phyloP scores from a whole-genome alignment of 2,888 invertebrate species.

The Reticulitermes lucifugus region DNA sequence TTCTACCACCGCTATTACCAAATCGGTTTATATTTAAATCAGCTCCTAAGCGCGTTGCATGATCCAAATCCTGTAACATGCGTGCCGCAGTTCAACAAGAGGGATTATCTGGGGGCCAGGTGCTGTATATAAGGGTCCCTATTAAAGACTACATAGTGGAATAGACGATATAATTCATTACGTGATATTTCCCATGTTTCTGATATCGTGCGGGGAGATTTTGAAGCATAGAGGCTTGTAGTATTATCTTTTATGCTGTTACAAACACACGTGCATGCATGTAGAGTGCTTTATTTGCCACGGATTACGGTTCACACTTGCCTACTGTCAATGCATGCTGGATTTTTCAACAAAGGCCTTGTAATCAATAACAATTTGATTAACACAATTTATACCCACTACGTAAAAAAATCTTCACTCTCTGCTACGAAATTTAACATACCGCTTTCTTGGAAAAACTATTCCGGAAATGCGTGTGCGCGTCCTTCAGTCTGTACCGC shows the following conservation, averaged over 20 bases:
- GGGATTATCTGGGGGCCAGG: not conserved
- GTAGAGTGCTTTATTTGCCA: constrained; percentile 15
- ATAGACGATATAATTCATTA: constrained; percentile 2
- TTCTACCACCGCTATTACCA: not conserved
- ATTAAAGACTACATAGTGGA: constrained; percentile 10
- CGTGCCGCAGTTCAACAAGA: not conserved
- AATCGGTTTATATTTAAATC: constrained; percentile 20
- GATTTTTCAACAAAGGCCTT: not conserved
- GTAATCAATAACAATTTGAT: not conserved
- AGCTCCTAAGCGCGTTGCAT: not conserved
- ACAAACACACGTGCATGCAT: constrained; percentile 9
- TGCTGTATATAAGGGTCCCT: not conserved
- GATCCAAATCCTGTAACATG: not conserved
- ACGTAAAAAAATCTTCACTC: too few species aligned
- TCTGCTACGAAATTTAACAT: too few species aligned
- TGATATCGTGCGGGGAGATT: not conserved
- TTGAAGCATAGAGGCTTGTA: not conserved
- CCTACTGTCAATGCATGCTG: not conserved
- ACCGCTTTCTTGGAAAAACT: too few species aligned
- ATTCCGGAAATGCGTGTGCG: too few species aligned
- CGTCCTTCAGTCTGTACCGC: too few species aligned
- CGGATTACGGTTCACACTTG: not conserved
- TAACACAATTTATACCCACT: not conserved
- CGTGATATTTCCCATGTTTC: constrained; percentile 27
- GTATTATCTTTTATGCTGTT: constrained; percentile 34